Conservation (phyloP, 2,113 vertebrate genomes). For the Patagioenas fasciata region DNA sequence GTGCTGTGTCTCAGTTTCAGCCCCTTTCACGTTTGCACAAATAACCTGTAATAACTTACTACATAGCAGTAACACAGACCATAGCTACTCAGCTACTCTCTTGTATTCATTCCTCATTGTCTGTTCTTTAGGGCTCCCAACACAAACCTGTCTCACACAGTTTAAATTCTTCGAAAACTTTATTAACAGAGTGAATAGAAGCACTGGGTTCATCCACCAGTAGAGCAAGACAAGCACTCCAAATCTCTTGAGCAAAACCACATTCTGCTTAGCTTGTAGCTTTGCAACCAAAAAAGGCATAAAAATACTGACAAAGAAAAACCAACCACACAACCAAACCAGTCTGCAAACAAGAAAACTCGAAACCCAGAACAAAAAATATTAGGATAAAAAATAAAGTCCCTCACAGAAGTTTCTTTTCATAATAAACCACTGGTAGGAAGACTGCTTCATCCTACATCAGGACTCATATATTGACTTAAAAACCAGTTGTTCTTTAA, state of each 20-base stretch:
- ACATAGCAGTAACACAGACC: background rate
- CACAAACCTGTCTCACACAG: rapidly evolving
- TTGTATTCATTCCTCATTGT: rapidly evolving
- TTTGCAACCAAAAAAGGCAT: background rate
- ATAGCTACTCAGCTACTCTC: background rate
- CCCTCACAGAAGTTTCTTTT: background rate
- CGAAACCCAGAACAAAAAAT: background rate
- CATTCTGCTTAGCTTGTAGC: background rate
- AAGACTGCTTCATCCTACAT: background rate
- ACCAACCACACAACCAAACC: background rate
- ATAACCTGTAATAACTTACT: background rate
- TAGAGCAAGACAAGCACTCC: rapidly evolving
- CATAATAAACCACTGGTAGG: background rate
- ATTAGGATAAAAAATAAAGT: background rate
- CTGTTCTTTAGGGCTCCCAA: rapidly evolving
- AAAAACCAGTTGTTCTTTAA: background rate
- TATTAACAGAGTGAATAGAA: background rate
- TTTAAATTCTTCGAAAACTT: background rate
- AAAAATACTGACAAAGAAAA: background rate
- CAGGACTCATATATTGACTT: background rate
- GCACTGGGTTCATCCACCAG: background rate
- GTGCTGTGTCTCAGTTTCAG: too few species aligned
- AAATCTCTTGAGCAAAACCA: background rate
- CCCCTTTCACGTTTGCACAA: too few species aligned
- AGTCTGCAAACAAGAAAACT: background rate